Evolutionary conservation across 2,113 vertebrate genomes (phyloP), one percentile per base, ranked within the genome.

Genomic region (Grantiella picta): DNA sequence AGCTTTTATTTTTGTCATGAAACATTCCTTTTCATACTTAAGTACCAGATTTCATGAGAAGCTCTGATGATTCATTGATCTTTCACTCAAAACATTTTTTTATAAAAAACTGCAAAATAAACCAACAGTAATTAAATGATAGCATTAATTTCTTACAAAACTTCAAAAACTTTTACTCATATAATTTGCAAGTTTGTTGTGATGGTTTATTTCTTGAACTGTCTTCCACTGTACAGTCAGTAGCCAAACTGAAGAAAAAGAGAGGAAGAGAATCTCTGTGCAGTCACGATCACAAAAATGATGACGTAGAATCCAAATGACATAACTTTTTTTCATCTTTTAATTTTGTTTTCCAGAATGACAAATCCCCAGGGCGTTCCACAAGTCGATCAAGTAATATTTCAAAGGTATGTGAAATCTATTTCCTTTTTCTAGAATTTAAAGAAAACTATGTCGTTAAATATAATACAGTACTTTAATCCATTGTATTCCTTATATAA

Each of bases 351-450:
- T 98, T 97, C 82, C 98, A 99, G 99, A 98, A 98, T 97, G 99
- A 98, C 69, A 99, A 99, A 95, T 98, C 98, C 65, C 98, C 98
- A 63, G 98, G 99, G 22, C 97, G 98, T 94, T 99, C 99, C 81
- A 97, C 99, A 82, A 99, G 99, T 97, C 98, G 98, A 97, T 99
- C 99, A 72, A 99, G 99, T 97, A 99, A 98, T 97, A 99, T 99
- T 97, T 99, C 99, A 96, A 99, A 99, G 98, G 99, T 99, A 97
- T 44, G 97, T 96, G 52, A 88, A 96, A 92, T 70, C 20, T 78
- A 22, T 71, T 90, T 63, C 35, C 20, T 88, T 85, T 64, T 18
- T 25, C 33, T 45, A 60, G n/a, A 44, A 52, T 53, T 64, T 57
- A 66, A 84, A 56, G 27, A n/a, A 52, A 63, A 40, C 8, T 7